Percentiles rank a stretch among this genome's conserved stretches.
These are phyloP conservation scores for Coccyzus lansbergi DNA, from an alignment of 2,797 vertebrate species.

Conservation along the genomic window DNA sequence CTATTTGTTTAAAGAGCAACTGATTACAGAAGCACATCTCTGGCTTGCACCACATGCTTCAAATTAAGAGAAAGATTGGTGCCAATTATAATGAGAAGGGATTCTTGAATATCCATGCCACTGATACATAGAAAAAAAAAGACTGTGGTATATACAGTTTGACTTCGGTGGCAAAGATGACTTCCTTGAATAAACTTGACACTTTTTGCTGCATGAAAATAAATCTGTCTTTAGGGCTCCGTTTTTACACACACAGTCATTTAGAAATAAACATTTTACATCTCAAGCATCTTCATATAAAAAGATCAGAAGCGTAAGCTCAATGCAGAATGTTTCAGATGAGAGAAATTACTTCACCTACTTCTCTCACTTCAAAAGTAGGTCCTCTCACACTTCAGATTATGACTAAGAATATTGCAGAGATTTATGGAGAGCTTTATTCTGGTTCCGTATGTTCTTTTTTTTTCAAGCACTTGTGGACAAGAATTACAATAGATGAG, in stretches of 20 bases:
- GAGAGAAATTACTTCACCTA: not conserved
- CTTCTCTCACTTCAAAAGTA: not conserved
- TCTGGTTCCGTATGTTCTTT: not conserved
- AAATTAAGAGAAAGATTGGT: constrained; percentile 33
- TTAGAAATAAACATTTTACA: not conserved
- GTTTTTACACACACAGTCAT: not conserved
- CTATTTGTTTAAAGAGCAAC: constrained; percentile 25
- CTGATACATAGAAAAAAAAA: not conserved
- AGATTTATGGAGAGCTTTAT: not conserved
- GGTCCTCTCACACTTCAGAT: not conserved
- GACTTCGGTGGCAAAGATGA: not conserved
- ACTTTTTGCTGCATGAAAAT: not conserved
- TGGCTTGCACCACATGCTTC: constrained; percentile 15
- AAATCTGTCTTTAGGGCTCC: not conserved
- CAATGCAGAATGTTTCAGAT: not conserved
- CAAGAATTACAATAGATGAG: not conserved
- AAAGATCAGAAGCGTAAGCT: not conserved
- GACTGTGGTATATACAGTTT: not conserved
- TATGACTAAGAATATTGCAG: not conserved
- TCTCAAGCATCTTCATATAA: not conserved
- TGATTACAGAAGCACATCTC: not conserved
- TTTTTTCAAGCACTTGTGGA: not conserved
- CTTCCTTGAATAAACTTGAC: not conserved
- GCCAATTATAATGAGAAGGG: constrained; percentile 14
- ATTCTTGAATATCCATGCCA: constrained; percentile 1